Evolutionary conservation across 2,113 vertebrate genomes (phyloP), one percentile per base, ranked within the genome.

Genomic region (Hassar affinis): DNA sequence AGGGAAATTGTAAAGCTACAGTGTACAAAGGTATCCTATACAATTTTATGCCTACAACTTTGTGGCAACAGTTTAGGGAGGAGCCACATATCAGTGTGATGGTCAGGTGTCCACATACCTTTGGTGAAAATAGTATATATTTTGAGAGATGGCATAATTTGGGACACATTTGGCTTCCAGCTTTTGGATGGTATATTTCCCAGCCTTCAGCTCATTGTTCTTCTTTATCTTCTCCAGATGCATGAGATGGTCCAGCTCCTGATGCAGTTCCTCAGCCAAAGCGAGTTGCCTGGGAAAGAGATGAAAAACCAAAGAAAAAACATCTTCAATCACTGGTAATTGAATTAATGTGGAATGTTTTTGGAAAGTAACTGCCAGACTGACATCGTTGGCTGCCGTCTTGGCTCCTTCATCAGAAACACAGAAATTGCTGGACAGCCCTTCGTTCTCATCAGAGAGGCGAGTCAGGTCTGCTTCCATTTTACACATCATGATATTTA

Each of bases 211-310:
- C 90, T 95, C 94, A 0, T 94, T 91, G 89, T 92, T 94, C 85
- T 93, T 94, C 91, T 95, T 96, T 45, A 95, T 90, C 84, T 93
- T 95, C 91, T 96, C 94, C 88, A 96, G 92, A 88, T 96, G 93
- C 75, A 88, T 6, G 0, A 87, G 92, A 47, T 93, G 91, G 64
- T 95, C 90, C 85, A 95, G 93, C 82, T 95, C 92, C 86, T 93
- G 93, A 11, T 86, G 87, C 78, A 93, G 89, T 81, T 95, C 93
- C 88, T 95, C 94, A 1, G 92, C 93, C 90, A 95, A n/a, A 90
- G 27, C 90, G 90, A 0, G 92, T 90, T 4, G 94, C 92, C 93
- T 94, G 42, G 3, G 56, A 80, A n/a, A 52, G 2, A 80, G 66
- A 84, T 10, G 7, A 7, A 52, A 27, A 15, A 47, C 49, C 38